A percentile compares a stretch with the other conserved stretches of the same genome.
These are phyloP conservation scores for Lasioglossum figueresi DNA, from an alignment of 2,888 invertebrate species.

Conservation along the genomic window DNA sequence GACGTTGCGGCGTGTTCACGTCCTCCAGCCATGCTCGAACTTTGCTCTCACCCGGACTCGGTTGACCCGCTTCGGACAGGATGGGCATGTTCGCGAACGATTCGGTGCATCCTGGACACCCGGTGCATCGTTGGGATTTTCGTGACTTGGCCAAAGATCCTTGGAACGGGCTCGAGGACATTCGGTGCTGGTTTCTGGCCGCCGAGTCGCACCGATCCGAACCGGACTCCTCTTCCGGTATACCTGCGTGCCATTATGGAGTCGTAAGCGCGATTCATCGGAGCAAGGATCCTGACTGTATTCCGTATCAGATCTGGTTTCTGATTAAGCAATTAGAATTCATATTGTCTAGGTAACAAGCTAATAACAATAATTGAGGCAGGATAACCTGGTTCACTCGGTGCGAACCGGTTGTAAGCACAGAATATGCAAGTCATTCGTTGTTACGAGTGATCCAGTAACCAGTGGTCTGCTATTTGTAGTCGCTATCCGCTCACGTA, in stretches of 20 bases:
- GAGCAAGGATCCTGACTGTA: neutral
- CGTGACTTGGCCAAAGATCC: slow-evolving; percentile 78
- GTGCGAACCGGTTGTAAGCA: neutral
- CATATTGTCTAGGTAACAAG: neutral
- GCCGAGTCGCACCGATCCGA: slow-evolving; percentile 72
- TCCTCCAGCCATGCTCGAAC: slow-evolving; percentile 82
- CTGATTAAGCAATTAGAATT: neutral
- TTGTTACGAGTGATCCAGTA: neutral
- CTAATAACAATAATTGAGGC: neutral
- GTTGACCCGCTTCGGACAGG: slow-evolving; percentile 65
- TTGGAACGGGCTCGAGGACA: slow-evolving; percentile 66
- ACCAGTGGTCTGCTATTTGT: neutral
- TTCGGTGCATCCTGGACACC: slow-evolving; percentile 88
- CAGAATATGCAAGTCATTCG: neutral
- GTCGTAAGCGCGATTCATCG: neutral
- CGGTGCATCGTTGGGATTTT: slow-evolving; percentile 86
- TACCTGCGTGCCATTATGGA: slow-evolving; percentile 82
- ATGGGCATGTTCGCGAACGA: slow-evolving; percentile 58
- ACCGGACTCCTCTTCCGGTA: slow-evolving; percentile 91
- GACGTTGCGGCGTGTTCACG: slow-evolving; percentile 78
- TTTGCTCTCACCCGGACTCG: slow-evolving; percentile 79
- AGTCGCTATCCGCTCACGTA: neutral
- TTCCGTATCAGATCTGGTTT: neutral
- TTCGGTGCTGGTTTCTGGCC: slow-evolving; percentile 62
- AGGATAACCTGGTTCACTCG: neutral